Base-by-base conservation (phyloP, 2,888 invertebrate genomes). In the Drosophila peninsularis region DNA sequence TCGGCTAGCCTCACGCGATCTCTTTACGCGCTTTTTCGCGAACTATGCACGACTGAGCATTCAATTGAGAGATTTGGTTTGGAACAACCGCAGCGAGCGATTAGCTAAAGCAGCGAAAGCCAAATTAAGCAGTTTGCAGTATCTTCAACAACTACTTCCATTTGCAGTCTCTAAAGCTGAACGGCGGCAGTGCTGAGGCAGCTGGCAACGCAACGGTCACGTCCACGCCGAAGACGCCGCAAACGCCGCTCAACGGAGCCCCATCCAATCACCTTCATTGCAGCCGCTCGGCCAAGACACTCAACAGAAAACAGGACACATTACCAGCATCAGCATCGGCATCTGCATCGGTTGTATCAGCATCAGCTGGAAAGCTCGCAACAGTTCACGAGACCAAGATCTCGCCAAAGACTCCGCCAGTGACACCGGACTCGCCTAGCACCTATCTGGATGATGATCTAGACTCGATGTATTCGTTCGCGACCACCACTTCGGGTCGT, bases 381-480 rank as follows among this genome's bases (percentile, higher is more conserved):
- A 88, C 88, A 13, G 81, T 91, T 53, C 90, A 78, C 41, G 91
- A 90, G 77, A 76, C 85, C 0, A 92, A 91, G 69, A 71, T 88
- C 44, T 92, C 92, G 54, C 94, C 94, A 45, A 93, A 94, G 84
- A 95, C 95, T 73, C 94, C 94, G 75, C 94, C 94, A 77, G 94
- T 94, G 71, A 94, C 94, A 64, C 95, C 94, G 19, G 95, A 94
- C 88, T 94, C 94, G 61, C 89, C 92, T 61, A 86, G 93, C 78
- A 93, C 93, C 90, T 92, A 92, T 75, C 90, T 94, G 82, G 95
- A 95, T 80, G 95, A 95, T 93, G 96, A 97, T 93, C 92, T 93
- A 88, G 96, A 96, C 83, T 97, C 96, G 68, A 93, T 97, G 70
- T 95, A 95, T 89, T 96, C 96, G 91, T 96, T 95, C 90, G 96